Base-by-base conservation (phyloP, 2,888 invertebrate species). In the Agonopterix subpropinquella region DNA sequence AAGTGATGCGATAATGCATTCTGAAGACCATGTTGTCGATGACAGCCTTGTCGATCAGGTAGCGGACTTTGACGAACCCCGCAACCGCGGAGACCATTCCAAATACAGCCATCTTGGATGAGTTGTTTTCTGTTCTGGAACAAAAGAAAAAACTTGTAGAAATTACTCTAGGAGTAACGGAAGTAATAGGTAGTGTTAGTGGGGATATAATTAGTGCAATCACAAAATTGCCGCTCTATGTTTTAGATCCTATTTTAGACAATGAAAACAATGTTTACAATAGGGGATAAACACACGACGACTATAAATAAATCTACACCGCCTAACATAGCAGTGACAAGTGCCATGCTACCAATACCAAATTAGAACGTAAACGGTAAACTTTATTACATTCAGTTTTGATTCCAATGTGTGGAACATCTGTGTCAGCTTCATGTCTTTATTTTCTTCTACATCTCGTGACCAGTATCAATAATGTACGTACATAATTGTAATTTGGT, bases 21-120 rank as follows among this genome's bases (percentile, higher is more conserved):
- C 96, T 90, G 86, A 96, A 96, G 53, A 95, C 92, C 92, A 95
- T 93, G 81, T 96, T 96, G 89, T 96, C 96, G 69, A 96, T 96
- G 64, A 95, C 90, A 54, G 96, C 96, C 81, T 94, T 96, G 90
- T 96, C 96, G 75, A 95, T 91, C 62, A 96, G 91, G 90, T 94
- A 95, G 79, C 96, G 94, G 77, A 96, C 94, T 90, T 96, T 96
- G 66, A 96, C 92, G 80, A 96, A 95, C 87, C 96, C 95, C 90
- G 96, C 95, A 65, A 96, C 94, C 64, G 96, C 94, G 72, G 96
- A 95, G 62, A 95, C 93, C 91, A 96, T 91, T 57, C 95, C 95
- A 73, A 95, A 92, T 58, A 96, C 91, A 71, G 94, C 93, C 95
- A 95, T 95, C 72, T 80, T 78, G 61, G 46, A 57, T 36, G 28